Base-by-base conservation (phyloP, 2,888 invertebrate genomes). In the Lapara coniferarum region DNA sequence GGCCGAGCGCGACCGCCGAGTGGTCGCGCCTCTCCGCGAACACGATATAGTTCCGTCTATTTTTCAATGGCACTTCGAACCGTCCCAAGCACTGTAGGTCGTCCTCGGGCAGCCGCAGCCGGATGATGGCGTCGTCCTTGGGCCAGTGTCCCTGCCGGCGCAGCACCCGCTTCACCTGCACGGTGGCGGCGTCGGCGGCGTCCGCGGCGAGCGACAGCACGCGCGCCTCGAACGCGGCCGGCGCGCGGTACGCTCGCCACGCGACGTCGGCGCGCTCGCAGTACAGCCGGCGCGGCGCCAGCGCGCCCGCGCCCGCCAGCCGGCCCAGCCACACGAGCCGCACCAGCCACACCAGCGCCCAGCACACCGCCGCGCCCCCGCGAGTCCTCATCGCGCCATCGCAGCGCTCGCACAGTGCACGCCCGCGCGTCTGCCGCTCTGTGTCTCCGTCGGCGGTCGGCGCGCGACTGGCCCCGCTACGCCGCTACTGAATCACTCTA, bases 191-290 rank as follows among this genome's bases (percentile, higher is more conserved):
- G 89, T 87, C 90, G 84, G 92, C 93, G 72, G 90, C 90, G 89
- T 87, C 90, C 69, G 74, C 77, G 72, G 91, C 88, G 69, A 91
- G 86, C 75, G 92, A 92, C 81, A 90, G 89, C 76, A 93, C 91
- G 84, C 91, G 90, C 79, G 90, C 93, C 85, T 92, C 93, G 88
- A 93, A 92, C 81, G 92, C 92, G 82, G 89, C 90, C 74, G 93
- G 93, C 76, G 93, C 93, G 76, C 91, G 91, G 89, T 92, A 92
- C 82, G 93, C 93, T 71, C 93, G 90, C 93, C 93, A 93, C 79
- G 93, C 93, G 79, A 93, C 93, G 92, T 93, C 93, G 79, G 91
- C 93, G 82, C 93, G 91, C 89, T 90, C 92, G 90, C 93, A 93
- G 89, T 91, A 93, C 81, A 85, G 89, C 85, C 91, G 91, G 85